These are phyloP conservation scores for Drosophila mauritiana DNA, from an alignment of 1,140 invertebrate species.

Conservation along the genomic window DNA sequence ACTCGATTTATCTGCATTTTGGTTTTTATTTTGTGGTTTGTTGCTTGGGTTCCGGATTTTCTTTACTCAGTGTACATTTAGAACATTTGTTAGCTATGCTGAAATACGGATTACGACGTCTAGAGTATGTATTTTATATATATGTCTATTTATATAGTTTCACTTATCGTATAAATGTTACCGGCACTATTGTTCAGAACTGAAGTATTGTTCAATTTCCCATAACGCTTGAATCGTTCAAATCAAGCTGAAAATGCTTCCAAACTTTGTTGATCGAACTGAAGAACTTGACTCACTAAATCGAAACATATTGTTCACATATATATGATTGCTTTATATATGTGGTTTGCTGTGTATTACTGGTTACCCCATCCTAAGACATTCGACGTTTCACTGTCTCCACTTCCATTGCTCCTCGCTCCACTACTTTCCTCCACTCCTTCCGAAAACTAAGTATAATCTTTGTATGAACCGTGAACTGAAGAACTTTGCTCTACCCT, in stretches of 20 bases:
- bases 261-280: slow-evolving; percentile 59
- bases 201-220: slow-evolving; percentile 44
- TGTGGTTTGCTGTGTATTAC: slow-evolving; percentile 21
- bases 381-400: slow-evolving; percentile 16
- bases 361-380: slow-evolving; percentile 32
- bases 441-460: slow-evolving; percentile 66
- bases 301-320: slow-evolving; percentile 34
- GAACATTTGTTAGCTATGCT: slow-evolving; percentile 74
- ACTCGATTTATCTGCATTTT: slow-evolving; percentile 3
- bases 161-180: slow-evolving; percentile 72
- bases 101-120: slow-evolving; percentile 70
- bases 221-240: slow-evolving; percentile 25
- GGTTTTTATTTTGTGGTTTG: slow-evolving; percentile 29
- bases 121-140: slow-evolving; percentile 68
- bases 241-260: slow-evolving; percentile 40
- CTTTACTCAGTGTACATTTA: slow-evolving; percentile 71
- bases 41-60: slow-evolving; percentile 54
- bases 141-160: slow-evolving; percentile 68
- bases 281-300: slow-evolving; percentile 40
- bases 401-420: slow-evolving; percentile 10
- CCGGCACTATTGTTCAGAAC: slow-evolving; percentile 82
- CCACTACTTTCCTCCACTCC: slow-evolving; percentile 2
- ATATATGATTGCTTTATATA: slow-evolving; percentile 24
- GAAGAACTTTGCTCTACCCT: slow-evolving; percentile 36
- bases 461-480: slow-evolving; percentile 77